Percentiles rank a stretch among this genome's conserved stretches.
phyloP scores from a whole-genome alignment of 1,140 invertebrate species.

The Polypedilum pembai region DNA sequence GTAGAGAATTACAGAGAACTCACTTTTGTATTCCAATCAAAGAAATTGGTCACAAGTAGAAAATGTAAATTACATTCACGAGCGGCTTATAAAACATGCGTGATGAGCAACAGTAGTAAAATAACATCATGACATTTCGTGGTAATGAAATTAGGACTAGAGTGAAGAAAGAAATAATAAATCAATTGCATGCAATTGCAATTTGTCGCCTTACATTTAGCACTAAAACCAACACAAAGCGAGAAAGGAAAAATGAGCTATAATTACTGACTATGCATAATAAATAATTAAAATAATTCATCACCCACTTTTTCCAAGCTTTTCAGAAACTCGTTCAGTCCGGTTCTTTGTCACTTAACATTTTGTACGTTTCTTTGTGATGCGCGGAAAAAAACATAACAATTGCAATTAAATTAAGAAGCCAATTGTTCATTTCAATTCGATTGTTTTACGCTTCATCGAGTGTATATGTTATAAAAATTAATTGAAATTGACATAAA shows the following conservation, averaged over 20 bases:
- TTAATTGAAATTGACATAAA: slow-evolving; percentile 26
- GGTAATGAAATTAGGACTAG: no score
- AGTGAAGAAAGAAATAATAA: no score
- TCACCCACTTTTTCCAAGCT: slow-evolving; percentile 8
- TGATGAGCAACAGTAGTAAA: no score
- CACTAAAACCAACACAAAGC: background rate
- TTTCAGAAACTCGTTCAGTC: no score
- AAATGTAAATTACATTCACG: slow-evolving; percentile 18
- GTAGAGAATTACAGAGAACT: background rate
- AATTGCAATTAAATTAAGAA: background rate
- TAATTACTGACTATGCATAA: slow-evolving; percentile 11
- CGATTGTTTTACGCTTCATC: background rate
- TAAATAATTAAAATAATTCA: slow-evolving; percentile 10
- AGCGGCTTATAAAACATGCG: background rate
- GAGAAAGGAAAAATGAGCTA: background rate
- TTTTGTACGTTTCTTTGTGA: background rate
- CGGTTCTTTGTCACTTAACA: no score
- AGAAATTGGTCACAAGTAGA: slow-evolving; percentile 1
- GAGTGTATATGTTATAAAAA: background rate
- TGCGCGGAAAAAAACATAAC: background rate
- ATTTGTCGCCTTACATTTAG: background rate
- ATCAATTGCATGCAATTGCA: background rate
- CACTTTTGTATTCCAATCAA: slow-evolving; percentile 4
- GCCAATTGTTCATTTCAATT: background rate
- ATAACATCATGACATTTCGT: no score